phyloP scores from a whole-genome alignment of 1,140 invertebrate genomes.

The Matsumurasca onukii region DNA sequence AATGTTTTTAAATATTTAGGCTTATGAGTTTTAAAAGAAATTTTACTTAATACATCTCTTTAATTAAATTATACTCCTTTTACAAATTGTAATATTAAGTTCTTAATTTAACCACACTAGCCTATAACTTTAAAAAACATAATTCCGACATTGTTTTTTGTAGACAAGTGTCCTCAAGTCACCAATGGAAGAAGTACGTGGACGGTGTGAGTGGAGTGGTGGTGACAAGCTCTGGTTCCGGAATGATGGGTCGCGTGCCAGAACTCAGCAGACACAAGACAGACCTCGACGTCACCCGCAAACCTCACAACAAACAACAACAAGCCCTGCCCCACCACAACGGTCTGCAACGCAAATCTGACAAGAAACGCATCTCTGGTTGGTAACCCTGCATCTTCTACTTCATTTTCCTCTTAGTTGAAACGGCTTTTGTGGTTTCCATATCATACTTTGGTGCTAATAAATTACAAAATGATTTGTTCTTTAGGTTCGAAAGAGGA shows the following conservation, averaged over 20 bases:
- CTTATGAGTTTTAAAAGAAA: too few species aligned
- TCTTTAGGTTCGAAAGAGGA: slow-evolving; percentile 40
- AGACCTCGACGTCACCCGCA: slow-evolving; percentile 39
- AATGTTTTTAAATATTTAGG: too few species aligned
- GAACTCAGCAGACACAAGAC: slow-evolving; percentile 40
- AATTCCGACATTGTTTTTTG: not conserved
- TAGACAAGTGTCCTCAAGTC: slow-evolving; percentile 53
- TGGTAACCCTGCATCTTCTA: not conserved
- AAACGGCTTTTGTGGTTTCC: not conserved
- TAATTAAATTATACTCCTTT: too few species aligned
- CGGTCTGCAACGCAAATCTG: slow-evolving; percentile 39
- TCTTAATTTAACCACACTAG: too few species aligned
- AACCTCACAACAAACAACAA: slow-evolving; percentile 28
- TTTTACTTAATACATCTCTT: too few species aligned
- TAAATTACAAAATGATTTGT: not conserved
- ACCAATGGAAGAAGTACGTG: slow-evolving; percentile 61
- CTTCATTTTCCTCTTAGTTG: not conserved
- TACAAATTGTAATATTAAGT: too few species aligned
- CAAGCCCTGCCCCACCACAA: slow-evolving; percentile 32
- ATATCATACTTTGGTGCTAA: not conserved
- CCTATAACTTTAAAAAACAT: too few species aligned
- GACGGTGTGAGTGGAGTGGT: slow-evolving; percentile 46
- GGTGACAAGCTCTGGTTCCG: not conserved
- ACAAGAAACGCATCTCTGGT: slow-evolving; percentile 38
- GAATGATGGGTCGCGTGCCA: slow-evolving; percentile 26